These are phyloP conservation scores for Horisme vitalbata DNA, from an alignment of 2,888 invertebrate genomes.

Conservation along the genomic window DNA sequence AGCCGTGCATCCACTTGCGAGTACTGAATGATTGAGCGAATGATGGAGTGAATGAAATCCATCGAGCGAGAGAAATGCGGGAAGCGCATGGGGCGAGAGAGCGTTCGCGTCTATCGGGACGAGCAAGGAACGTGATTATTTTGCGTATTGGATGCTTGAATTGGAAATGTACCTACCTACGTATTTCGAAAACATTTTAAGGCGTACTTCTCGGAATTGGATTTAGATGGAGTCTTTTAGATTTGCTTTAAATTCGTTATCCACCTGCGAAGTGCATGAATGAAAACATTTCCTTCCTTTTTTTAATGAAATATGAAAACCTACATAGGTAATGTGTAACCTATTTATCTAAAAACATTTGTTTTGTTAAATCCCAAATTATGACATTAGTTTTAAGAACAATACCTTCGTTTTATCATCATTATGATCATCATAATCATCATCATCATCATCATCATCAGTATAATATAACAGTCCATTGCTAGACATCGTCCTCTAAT, in stretches of 20 bases:
- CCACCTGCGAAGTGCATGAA: conserved; percentile 14
- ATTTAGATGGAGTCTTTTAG: conserved; percentile 40
- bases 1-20: conserved; percentile 62
- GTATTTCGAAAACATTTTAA: conserved; percentile 49
- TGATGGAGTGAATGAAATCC: conserved; percentile 59
- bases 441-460: too few relatives aligned
- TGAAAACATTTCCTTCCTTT: conserved; percentile 2
- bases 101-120: conserved; percentile 49
- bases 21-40: conserved; percentile 63
- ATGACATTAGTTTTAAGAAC: too few relatives aligned
- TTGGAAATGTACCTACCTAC: conserved; percentile 46
- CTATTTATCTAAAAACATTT: too few relatives aligned
- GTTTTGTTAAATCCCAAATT: too few relatives aligned
- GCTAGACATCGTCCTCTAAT: too few relatives aligned
- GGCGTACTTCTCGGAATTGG: conserved; percentile 39
- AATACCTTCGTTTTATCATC: too few relatives aligned
- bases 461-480: too few relatives aligned
- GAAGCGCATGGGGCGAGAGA: conserved; percentile 26
- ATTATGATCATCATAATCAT: too few relatives aligned
- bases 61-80: conserved; percentile 48
- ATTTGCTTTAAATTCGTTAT: conserved; percentile 36
- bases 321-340: too few relatives aligned
- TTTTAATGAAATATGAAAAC: too few relatives aligned
- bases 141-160: conserved; percentile 53
- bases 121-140: conserved; percentile 57